Evolutionary conservation across 2,113 vertebrate species (phyloP), one percentile per base, ranked within the genome.

Genomic region (Prochilodus magdalenae): DNA sequence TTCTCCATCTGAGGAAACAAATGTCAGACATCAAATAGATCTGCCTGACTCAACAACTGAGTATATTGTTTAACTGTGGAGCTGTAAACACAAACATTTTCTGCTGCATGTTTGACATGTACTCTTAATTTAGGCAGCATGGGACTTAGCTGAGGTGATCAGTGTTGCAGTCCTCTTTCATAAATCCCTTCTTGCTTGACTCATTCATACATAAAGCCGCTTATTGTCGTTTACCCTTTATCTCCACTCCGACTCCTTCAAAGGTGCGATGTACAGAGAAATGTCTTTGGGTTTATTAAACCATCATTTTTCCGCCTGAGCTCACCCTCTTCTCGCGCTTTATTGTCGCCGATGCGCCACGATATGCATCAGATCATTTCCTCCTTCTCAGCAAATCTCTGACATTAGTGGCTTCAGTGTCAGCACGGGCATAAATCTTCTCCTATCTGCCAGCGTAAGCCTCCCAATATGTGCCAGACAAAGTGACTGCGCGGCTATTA

Each of bases 391-490:
- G 62, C 71, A 79, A 73, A 82, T 78, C 71, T 82, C 74, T 79
- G 84, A 87, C 80, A 81, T 76, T 75, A 79, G 74, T 49, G 59
- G 71, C 77, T 53, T 81, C 47, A 66, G 57, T 83, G 75, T 79
- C 75, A 81, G 53, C 29, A 72, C n/a, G 33, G 62, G 69, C 33
- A 78, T 78, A 65, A 81, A 85, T 86, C 44, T 80, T 72, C 33
- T 76, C 74, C 65, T 79, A 62, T 78, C 55, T 77, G 73, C 49
- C 57, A 27, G 80, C 18, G 66, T 24, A 90, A 92, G 92, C 88
- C 85, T 86, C 90, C 89, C 92, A 89, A 91, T 89, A 88, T 85
- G 92, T 85, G 91, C 90, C 90, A 89, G 90, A 91, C 94, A 89
- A 86, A 87, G 87, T 92, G 90, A 91, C 83, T 87, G 88, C 90